Evolutionary conservation across 1,140 invertebrate species (phyloP), one percentile per base, ranked within the genome.

Genomic region (Drosophila nebulosa): DNA sequence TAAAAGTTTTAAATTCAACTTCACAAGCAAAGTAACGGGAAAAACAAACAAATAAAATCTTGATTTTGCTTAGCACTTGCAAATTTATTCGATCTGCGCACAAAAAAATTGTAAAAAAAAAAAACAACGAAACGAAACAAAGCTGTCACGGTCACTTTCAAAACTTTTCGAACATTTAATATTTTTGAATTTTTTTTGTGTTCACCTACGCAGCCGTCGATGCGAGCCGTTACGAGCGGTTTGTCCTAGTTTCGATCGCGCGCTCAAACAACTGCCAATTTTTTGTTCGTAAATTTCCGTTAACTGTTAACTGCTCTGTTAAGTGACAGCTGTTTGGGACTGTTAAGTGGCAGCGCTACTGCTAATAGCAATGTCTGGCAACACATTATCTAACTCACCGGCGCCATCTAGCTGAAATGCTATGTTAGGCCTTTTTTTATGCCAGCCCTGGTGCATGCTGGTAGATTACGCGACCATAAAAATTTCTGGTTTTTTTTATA

Each of bases 381-480:
- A 30, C 7, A 30, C 27, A 1, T 6, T 30, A 7, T 6, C 0
- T 7, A 9, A 7, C 1, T 7, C 27, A 32, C 7, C 10, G 30
- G 30, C 30, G 30, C 9, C 30, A 32, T 12, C 30, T 32, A 10
- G 30, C 9, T 32, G 14, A 3, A 55, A 4, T 10, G 3, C 5
- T 18, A 10, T 51, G 7, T n/a, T n/a, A 21, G 24, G n/a, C 18
- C 35, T 46, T 46, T 46, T 21, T 10, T 18, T 6, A 42, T 16
- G 36, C 9, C 32, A 39, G 12, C 55, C 30, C 10, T 50, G 36
- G n/a, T 52, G 4, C 57, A 39, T 64, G 74, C 63, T 74, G 74
- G 74, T 64, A 76, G 75, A 71, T 84, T 84, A 85, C 80, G 80
- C 80, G 80, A 84, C 71, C 58, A 39, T 35, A 35, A 66, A 22